phyloP scores from a whole-genome alignment of 2,797 vertebrate species.

The Taeniopygia guttata region DNA sequence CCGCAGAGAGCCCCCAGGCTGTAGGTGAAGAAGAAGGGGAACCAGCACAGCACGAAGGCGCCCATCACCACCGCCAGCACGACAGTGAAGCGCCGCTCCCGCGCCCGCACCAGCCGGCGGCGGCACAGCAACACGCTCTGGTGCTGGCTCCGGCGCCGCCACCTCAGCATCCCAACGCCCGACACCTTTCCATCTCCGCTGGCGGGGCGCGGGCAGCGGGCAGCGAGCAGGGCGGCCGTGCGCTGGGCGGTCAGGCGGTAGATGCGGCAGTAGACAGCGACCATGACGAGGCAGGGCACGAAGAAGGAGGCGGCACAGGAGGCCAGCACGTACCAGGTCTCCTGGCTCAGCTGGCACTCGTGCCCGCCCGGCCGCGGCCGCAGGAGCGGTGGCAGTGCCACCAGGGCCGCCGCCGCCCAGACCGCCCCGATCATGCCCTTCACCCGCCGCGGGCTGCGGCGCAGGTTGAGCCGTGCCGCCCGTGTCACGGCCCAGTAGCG shows the following conservation, averaged over 20 bases:
- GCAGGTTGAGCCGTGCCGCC: slow-evolving; percentile 87
- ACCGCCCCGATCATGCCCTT: slow-evolving; percentile 86
- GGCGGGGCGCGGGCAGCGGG: slow-evolving; percentile 44
- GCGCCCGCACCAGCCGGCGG: slow-evolving; percentile 18
- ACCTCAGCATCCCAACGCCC: background rate
- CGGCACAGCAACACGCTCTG: slow-evolving; percentile 58
- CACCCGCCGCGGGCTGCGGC: slow-evolving; percentile 83
- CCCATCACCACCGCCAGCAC: slow-evolving; percentile 84
- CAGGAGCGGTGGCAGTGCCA: slow-evolving; percentile 88
- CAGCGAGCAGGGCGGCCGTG: slow-evolving; percentile 80
- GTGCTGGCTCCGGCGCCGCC: slow-evolving; percentile 32
- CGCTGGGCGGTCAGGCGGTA: slow-evolving; percentile 85
- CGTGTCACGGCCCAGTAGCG: slow-evolving; percentile 92
- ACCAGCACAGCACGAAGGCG: slow-evolving; percentile 86
- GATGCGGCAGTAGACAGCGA: slow-evolving; percentile 89
- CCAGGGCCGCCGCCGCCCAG: slow-evolving; percentile 83
- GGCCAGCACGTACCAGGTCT: slow-evolving; percentile 91
- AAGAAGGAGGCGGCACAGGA: slow-evolving; percentile 90
- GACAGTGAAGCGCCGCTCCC: slow-evolving; percentile 85
- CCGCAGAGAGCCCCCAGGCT: slow-evolving; percentile 86
- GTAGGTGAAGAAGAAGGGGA: slow-evolving; percentile 94
- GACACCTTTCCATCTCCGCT: background rate
- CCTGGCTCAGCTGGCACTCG: slow-evolving; percentile 85
- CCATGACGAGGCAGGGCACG: slow-evolving; percentile 88
- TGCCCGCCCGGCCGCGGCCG: slow-evolving; percentile 72